A percentile compares a stretch with the other conserved stretches of the same genome.
phyloP scores from a whole-genome alignment of 2,113 vertebrate species.

The Ctenodactylus gundi region DNA sequence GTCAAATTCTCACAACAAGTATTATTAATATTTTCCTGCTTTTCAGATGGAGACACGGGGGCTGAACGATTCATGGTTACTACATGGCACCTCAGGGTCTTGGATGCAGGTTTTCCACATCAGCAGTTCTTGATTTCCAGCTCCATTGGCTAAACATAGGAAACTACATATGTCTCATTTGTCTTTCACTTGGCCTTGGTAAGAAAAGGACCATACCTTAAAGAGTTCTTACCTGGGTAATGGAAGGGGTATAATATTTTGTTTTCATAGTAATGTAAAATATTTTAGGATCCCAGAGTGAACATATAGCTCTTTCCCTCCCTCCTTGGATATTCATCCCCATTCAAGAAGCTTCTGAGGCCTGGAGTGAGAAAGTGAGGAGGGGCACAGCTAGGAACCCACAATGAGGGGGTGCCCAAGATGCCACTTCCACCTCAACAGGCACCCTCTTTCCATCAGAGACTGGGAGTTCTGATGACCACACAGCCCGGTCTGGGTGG shows the following conservation, averaged over 20 bases:
- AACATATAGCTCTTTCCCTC: background rate
- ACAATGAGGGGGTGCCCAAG: background rate
- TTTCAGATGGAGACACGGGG: background rate
- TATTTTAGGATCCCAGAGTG: background rate
- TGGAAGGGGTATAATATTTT: background rate
- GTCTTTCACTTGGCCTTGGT: background rate
- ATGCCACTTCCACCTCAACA: background rate
- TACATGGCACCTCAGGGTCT: background rate
- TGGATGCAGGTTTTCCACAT: background rate
- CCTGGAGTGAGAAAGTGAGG: background rate
- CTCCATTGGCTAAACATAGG: background rate
- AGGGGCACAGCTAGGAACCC: background rate
- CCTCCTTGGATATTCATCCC: background rate
- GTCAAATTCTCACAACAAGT: background rate
- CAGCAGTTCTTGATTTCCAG: background rate
- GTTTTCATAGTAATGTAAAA: background rate
- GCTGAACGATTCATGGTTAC: background rate
- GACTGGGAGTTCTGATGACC: background rate
- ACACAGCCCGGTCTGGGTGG: background rate
- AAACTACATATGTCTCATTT: background rate
- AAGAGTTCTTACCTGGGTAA: background rate
- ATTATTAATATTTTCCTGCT: background rate
- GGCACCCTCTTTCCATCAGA: background rate
- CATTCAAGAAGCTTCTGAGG: background rate
- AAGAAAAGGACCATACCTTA: background rate